Evolutionary conservation across 1,140 invertebrate genomes (phyloP).

Genomic region (Drosophila lacteicornis): DNA sequence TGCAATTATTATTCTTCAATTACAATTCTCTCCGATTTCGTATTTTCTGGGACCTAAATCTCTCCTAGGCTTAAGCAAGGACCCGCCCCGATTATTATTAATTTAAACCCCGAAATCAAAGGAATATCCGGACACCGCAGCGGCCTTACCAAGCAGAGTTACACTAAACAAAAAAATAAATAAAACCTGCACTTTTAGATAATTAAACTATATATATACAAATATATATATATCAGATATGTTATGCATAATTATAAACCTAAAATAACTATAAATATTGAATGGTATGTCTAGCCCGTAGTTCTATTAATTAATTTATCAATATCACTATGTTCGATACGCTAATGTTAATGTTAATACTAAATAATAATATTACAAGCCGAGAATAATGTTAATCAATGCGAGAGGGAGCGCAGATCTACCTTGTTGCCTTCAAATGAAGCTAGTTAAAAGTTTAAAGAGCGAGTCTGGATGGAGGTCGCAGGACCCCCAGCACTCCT

Average conservation of each 20-base stretch:
- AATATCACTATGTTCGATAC: slow-evolving; percentile 54
- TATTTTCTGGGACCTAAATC: slow-evolving; percentile 13
- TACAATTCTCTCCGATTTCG: slow-evolving; percentile 23
- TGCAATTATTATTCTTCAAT: slow-evolving; percentile 47
- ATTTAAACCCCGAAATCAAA: slow-evolving; percentile 20
- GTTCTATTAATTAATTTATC: slow-evolving; percentile 71
- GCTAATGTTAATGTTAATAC: slow-evolving; percentile 51
- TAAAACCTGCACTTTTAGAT: slow-evolving; percentile 67
- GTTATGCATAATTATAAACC: slow-evolving; percentile 43
- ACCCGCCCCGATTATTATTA: slow-evolving; percentile 23
- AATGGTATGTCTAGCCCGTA: slow-evolving; percentile 74
- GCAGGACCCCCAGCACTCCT: slow-evolving; percentile 36
- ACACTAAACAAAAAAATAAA: slow-evolving; percentile 39
- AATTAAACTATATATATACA: slow-evolving; percentile 49
- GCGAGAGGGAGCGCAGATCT: slow-evolving; percentile 69
- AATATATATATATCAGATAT: slow-evolving; percentile 38
- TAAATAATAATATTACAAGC: slow-evolving; percentile 39
- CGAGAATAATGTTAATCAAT: slow-evolving; percentile 65
- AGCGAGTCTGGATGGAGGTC: slow-evolving; percentile 42
- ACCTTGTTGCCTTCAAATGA: slow-evolving; percentile 85
- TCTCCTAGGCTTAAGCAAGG: slow-evolving; percentile 19
- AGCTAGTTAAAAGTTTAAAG: slow-evolving; percentile 77
- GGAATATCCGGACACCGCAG: slow-evolving; percentile 58
- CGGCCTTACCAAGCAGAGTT: slow-evolving; percentile 69
- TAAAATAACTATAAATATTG: slow-evolving; percentile 48